These are phyloP conservation scores for Thunnus thynnus DNA, from an alignment of 2,113 vertebrate species.

Conservation along the genomic window DNA sequence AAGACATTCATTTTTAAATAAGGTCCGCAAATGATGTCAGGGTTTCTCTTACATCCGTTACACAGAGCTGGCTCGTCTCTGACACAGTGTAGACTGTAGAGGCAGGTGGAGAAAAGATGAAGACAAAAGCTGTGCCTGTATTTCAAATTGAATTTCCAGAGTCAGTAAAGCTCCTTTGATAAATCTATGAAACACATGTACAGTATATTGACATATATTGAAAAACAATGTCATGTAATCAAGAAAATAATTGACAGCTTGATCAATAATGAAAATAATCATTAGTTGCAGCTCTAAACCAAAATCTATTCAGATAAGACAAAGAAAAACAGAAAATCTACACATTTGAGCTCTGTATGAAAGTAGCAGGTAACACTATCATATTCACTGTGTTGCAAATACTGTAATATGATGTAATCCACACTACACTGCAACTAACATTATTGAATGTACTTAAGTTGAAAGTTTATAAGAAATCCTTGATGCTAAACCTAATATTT, in stretches of 20 bases:
- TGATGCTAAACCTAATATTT: not conserved
- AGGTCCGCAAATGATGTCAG: constrained; percentile 46
- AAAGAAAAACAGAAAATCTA: too few species aligned
- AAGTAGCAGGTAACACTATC: not conserved
- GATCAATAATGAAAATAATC: too few species aligned
- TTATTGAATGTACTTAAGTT: not conserved
- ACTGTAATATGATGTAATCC: not conserved
- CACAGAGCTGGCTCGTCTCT: constrained; percentile 7
- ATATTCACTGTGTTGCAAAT: not conserved
- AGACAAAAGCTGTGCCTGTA: not conserved
- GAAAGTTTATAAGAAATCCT: not conserved
- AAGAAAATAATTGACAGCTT: too few species aligned
- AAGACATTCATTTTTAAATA: constrained; percentile 65
- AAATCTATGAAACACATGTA: not conserved
- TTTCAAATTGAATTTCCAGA: constrained; percentile 19
- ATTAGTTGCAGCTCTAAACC: too few species aligned
- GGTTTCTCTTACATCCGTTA: constrained; percentile 48
- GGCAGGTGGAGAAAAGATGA: constrained; percentile 8
- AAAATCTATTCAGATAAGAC: too few species aligned
- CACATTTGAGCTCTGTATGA: not conserved
- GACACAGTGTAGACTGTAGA: not conserved
- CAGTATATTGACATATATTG: not conserved
- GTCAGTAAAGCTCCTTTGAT: not conserved
- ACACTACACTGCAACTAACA: not conserved
- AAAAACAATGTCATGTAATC: not conserved